phyloP scores from a whole-genome alignment of 2,797 vertebrate species.

The Siniperca obscura region DNA sequence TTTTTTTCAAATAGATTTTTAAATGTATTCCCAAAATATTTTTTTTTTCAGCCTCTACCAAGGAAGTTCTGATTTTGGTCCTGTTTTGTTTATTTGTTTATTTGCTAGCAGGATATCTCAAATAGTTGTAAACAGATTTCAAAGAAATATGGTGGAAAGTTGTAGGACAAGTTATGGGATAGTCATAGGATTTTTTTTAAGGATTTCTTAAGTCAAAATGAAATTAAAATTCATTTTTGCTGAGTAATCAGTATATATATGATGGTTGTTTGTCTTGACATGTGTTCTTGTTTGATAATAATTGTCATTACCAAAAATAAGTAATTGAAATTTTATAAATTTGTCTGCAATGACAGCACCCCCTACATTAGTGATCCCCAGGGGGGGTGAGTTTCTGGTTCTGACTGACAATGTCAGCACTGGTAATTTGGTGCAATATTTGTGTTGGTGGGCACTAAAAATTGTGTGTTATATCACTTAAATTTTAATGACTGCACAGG shows the following conservation, averaged over 20 bases:
- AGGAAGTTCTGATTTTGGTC: not conserved
- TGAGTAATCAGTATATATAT: not conserved
- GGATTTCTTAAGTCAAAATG: not conserved
- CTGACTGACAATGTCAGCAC: no score
- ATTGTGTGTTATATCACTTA: no score
- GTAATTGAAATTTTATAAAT: no score
- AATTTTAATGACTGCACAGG: no score
- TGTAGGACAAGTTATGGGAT: not conserved
- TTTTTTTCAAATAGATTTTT: not conserved
- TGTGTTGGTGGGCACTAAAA: no score
- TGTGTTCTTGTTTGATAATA: not conserved
- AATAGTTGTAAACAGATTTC: not conserved
- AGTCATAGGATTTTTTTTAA: no score
- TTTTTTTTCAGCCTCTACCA: not conserved
- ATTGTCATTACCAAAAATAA: not conserved
- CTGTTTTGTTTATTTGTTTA: not conserved
- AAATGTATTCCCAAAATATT: not conserved
- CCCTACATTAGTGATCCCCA: no score
- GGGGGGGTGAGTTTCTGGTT: no score
- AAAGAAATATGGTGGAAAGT: not conserved
- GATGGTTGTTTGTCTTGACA: not conserved
- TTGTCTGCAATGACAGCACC: no score
- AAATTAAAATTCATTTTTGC: no score
- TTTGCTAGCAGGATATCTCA: not conserved
- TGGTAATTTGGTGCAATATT: no score